Evolutionary conservation across 2,113 vertebrate genomes (phyloP).

Genomic region (Notechis scutatus): DNA sequence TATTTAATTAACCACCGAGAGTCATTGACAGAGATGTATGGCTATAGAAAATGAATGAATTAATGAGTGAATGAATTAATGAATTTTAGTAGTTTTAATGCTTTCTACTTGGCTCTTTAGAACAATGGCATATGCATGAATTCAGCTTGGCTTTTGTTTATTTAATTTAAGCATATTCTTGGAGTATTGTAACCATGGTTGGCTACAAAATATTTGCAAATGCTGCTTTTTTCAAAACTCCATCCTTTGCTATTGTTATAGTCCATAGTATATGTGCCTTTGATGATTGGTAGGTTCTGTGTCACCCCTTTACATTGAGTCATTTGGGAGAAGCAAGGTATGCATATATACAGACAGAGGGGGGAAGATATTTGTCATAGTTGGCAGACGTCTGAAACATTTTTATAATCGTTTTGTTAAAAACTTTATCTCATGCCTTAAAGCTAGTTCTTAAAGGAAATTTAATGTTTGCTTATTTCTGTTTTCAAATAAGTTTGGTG

Average conservation of each 20-base stretch:
- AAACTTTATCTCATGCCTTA: neutral
- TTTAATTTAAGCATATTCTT: neutral
- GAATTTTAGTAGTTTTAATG: neutral
- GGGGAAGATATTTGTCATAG: neutral
- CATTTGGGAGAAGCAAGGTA: neutral
- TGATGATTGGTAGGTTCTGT: neutral
- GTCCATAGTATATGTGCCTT: neutral
- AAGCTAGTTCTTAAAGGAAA: neutral
- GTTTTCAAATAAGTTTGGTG: neutral
- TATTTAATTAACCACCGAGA: neutral
- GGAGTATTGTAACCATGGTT: neutral
- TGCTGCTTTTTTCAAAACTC: neutral
- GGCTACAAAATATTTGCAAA: neutral
- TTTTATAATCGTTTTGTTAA: neutral
- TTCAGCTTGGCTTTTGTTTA: neutral
- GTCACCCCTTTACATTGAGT: neutral
- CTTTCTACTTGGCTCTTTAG: neutral
- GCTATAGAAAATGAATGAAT: neutral
- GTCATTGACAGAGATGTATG: neutral
- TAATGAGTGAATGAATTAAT: neutral
- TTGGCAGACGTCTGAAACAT: neutral
- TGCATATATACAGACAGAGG: neutral
- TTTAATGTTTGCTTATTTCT: neutral
- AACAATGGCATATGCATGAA: neutral
- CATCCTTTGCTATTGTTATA: neutral